Evolutionary conservation across 2,113 vertebrate species (phyloP).

Genomic region (Tachycineta bicolor): DNA sequence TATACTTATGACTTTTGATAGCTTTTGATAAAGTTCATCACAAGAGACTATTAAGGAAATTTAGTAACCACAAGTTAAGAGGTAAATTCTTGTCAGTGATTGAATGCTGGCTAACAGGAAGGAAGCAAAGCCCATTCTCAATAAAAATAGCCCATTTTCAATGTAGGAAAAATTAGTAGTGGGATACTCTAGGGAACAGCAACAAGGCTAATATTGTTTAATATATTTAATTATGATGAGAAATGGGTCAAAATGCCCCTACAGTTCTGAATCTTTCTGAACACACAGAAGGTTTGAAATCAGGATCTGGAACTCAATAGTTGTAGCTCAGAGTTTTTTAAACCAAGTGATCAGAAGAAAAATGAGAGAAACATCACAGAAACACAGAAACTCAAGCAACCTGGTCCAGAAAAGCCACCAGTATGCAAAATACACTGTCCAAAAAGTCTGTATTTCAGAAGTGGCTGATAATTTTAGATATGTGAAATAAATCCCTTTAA

Average conservation of each 20-base stretch:
- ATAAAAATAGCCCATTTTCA: background rate
- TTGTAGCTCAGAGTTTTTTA: background rate
- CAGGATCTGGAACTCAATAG: background rate
- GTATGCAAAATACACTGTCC: background rate
- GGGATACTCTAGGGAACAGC: background rate
- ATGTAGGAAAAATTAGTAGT: background rate
- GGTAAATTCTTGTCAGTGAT: conserved; percentile 26
- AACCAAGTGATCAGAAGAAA: background rate
- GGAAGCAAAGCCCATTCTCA: background rate
- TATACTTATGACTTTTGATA: background rate
- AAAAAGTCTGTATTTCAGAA: background rate
- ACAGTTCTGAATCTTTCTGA: background rate
- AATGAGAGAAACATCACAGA: background rate
- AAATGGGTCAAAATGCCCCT: background rate
- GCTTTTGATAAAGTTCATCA: conserved; percentile 44
- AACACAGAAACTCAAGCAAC: background rate
- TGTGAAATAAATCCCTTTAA: background rate
- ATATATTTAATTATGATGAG: background rate
- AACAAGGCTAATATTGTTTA: conserved; percentile 4
- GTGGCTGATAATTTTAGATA: background rate
- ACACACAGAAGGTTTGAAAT: background rate
- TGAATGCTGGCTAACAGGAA: conserved; percentile 31
- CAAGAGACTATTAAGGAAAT: conserved; percentile 46
- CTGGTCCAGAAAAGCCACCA: background rate
- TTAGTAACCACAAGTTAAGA: conserved; percentile 32